A percentile compares a stretch with the other conserved stretches of the same genome.
Conservation (phyloP, 2,888 invertebrate species). For the Eustalomyia histrio region DNA sequence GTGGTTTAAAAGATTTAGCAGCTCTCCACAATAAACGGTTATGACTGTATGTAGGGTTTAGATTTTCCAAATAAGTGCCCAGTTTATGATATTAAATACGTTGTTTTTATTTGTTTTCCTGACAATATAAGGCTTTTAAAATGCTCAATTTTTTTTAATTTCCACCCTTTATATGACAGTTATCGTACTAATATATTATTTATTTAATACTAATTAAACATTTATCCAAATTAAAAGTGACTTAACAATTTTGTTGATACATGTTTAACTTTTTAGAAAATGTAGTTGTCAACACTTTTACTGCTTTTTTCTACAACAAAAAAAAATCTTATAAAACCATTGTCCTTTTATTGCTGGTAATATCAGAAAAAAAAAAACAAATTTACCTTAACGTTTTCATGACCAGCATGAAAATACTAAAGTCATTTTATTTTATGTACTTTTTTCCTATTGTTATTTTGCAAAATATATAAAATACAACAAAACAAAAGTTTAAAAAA, state of each 20-base stretch:
- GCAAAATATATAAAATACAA: constrained; percentile 23
- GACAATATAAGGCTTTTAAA: no score
- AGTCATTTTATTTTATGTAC: constrained; percentile 27
- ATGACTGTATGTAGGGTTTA: no score
- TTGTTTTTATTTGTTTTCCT: no score
- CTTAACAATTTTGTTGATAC: constrained; percentile 29
- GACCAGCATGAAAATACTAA: constrained; percentile 41
- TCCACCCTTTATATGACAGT: no score
- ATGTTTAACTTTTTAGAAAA: neutral
- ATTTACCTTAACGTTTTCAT: constrained; percentile 49
- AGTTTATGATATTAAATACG: no score
- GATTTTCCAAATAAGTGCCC: no score
- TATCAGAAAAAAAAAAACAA: no score
- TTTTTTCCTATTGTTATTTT: constrained; percentile 51
- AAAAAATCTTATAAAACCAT: constrained; percentile 26
- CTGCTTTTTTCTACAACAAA: constrained; percentile 25
- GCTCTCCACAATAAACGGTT: no score
- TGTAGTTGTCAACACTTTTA: constrained; percentile 40
- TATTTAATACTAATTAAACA: neutral
- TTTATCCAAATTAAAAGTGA: constrained; percentile 43
- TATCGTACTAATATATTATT: no score
- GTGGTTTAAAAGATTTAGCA: no score
- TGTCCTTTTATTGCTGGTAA: constrained; percentile 34
- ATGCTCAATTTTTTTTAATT: no score
- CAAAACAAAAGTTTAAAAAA: neutral